Conservation (phyloP, 2,113 vertebrate species). For the Cheirogaleus medius region DNA sequence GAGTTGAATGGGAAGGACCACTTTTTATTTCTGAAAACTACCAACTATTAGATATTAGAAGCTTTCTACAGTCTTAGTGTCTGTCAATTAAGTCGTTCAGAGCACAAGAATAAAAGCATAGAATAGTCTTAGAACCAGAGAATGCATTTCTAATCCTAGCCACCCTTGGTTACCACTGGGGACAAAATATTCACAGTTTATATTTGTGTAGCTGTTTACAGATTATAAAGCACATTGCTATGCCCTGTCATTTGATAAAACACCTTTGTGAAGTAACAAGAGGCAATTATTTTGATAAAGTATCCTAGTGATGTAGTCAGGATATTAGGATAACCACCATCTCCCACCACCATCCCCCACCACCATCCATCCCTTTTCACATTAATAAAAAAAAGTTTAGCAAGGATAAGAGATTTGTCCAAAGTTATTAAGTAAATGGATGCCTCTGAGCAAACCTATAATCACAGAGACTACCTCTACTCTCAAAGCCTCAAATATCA, state of each 20-base stretch:
- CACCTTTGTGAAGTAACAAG: not conserved
- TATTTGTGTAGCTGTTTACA: not conserved
- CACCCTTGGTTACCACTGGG: not conserved
- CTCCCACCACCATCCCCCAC: not conserved
- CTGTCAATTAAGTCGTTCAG: not conserved
- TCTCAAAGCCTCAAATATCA: not conserved
- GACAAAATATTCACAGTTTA: slow-evolving; percentile 31
- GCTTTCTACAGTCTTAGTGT: not conserved
- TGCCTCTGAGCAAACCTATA: not conserved
- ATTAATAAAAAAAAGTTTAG: not conserved
- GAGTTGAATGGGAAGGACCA: not conserved
- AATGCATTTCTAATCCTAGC: slow-evolving; percentile 30
- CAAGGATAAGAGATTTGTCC: not conserved
- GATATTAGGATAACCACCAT: not conserved
- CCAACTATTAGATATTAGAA: not conserved
- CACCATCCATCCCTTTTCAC: not conserved
- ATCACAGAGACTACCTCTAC: not conserved
- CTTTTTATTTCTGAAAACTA: slow-evolving; percentile 45
- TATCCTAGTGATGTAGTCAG: not conserved
- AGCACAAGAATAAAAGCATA: not conserved
- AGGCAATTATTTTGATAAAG: slow-evolving; percentile 4
- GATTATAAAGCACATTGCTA: not conserved
- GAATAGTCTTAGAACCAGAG: slow-evolving; percentile 37
- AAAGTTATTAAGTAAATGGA: not conserved
- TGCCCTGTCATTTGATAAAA: not conserved